Conservation (phyloP, 2,113 vertebrate species). For the Pteronura brasiliensis region DNA sequence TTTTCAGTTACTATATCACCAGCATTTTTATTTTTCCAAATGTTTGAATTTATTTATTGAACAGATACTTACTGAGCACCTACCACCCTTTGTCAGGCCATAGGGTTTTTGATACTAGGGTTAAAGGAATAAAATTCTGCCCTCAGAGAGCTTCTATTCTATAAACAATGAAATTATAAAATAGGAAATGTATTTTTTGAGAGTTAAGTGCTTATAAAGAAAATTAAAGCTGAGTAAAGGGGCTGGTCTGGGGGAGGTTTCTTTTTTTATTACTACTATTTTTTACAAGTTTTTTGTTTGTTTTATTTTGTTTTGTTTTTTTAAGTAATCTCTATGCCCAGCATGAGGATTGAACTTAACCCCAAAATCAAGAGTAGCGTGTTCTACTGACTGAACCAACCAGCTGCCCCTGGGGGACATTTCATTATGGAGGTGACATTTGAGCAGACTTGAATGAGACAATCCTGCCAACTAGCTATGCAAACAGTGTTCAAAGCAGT, state of each 20-base stretch:
- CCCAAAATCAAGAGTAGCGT: background rate
- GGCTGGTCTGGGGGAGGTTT: background rate
- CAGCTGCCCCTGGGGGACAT: background rate
- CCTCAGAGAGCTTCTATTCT: background rate
- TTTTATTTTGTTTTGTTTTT: too few species aligned
- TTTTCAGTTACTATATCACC: background rate
- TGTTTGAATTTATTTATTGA: constrained; percentile 36
- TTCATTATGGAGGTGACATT: background rate
- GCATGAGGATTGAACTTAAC: background rate
- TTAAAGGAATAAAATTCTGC: background rate
- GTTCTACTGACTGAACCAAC: background rate
- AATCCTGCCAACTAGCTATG: background rate
- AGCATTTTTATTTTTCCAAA: background rate
- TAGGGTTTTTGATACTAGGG: background rate
- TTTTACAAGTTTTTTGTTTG: too few species aligned
- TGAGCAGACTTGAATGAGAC: background rate
- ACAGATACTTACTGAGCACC: constrained; percentile 64
- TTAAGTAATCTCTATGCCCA: background rate
- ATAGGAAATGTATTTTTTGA: too few species aligned
- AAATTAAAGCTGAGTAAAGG: background rate
- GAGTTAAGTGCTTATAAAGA: background rate
- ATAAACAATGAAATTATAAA: background rate
- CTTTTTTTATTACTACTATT: too few species aligned
- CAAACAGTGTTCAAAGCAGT: background rate
- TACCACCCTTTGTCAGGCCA: background rate